Conservation (phyloP, 2,113 vertebrate genomes). For the Silurus asotus region DNA sequence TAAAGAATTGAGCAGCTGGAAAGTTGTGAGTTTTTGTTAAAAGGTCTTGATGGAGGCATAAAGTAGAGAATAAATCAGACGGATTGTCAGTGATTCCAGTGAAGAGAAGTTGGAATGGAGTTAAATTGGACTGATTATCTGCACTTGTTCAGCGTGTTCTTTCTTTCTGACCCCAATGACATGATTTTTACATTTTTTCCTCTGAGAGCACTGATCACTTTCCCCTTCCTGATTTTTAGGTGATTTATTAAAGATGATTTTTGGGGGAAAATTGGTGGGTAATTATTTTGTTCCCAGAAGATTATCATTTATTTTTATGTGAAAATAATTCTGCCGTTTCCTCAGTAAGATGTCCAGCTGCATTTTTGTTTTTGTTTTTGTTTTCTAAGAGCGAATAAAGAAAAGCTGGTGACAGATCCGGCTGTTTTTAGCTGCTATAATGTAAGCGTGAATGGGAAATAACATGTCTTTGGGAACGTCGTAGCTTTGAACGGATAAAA, state of each 20-base stretch:
- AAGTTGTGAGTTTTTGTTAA: not conserved
- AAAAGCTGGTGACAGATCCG: too few relatives aligned
- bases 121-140: constrained; percentile 14
- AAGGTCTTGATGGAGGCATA: not conserved
- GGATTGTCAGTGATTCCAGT: not conserved
- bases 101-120: not conserved
- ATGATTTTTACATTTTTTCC: not conserved
- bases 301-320: too few relatives aligned
- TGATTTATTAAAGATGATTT: too few relatives aligned
- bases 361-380: too few relatives aligned
- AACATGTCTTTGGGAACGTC: too few relatives aligned
- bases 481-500: not conserved
- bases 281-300: not conserved
- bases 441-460: too few relatives aligned
- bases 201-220: not conserved
- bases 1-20: not conserved
- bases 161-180: not conserved
- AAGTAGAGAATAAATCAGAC: constrained; percentile 13
- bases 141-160: constrained; percentile 9
- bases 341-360: too few relatives aligned
- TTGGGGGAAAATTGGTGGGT: not conserved
- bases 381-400: too few relatives aligned
- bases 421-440: too few relatives aligned
- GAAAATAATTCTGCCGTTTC: too few relatives aligned
- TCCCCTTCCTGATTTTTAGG: not conserved